Base-by-base conservation (phyloP, 2,888 invertebrate genomes). In the Tenthredo livida region DNA sequence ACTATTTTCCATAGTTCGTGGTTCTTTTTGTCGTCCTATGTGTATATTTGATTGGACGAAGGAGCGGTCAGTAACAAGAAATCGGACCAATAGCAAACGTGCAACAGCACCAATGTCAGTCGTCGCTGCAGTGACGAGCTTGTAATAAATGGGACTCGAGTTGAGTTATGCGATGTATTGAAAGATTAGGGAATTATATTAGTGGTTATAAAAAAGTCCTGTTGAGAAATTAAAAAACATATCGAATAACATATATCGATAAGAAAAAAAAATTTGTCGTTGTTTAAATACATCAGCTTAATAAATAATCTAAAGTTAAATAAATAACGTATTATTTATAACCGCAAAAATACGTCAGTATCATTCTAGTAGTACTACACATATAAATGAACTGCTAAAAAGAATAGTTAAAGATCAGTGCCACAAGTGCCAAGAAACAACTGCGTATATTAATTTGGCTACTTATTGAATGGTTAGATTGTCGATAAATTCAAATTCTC, bases 381-480 rank as follows among this genome's bases (percentile, higher is more conserved):
- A 85, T 85, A 78, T 85, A 85, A 88, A 88, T 87, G 86, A 87
- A 86, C 85, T 83, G 86, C 84, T 87, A 85, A 86, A 85, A 86
- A 82, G 85, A 78, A 83, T 78, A 85, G 54, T 54, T n/a, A 54
- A 87, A n/a, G n/a, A 85, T 85, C 85, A 85, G 84, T 85, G 86
- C 86, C 86, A 80, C 77, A 85, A 87, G 88, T 88, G 88, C 82
- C 86, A 87, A 86, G 86, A 85, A 86, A 73, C 47, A 84, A 84
- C 72, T 85, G 85, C 86, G 84, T 87, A 85, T 80, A 82, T 84
- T 88, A 67, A 85, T 84, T 87, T 86, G 86, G 85, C 86, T 87
- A 85, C 82, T 82, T 77, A 86, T 86, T 88, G 87, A 86, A 88
- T 88, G 88, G 88, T 88, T 86, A 87, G 88, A 83, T 87, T 84